Percentiles rank a stretch among this genome's conserved stretches.
Evolutionary conservation across 2,888 invertebrate species (phyloP).

Genomic region (Oscheius myriophilus): DNA sequence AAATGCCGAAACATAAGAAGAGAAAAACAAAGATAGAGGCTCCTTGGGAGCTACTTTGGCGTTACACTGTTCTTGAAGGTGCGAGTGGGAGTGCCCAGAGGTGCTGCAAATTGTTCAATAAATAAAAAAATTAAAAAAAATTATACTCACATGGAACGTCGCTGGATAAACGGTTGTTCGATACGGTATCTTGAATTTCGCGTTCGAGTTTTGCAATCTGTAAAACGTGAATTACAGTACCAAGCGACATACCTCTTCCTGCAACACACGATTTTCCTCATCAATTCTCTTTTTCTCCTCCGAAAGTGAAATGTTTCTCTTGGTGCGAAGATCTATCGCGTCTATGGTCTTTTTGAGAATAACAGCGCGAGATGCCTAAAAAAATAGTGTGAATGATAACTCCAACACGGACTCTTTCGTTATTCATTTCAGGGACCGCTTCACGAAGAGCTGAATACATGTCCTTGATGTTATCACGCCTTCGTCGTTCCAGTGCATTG

Average conservation of each 20-base stretch:
- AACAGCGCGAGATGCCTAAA: conserved; percentile 64
- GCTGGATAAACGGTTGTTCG: no score
- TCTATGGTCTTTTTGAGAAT: conserved; percentile 66
- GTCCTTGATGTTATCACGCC: conserved; percentile 69
- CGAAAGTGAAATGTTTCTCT: conserved; percentile 20
- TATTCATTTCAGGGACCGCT: conserved; percentile 60
- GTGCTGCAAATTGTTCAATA: no score
- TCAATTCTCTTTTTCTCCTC: conserved; percentile 35
- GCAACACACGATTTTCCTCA: conserved; percentile 39
- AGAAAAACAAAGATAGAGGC: no score
- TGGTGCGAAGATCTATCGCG: conserved; percentile 51
- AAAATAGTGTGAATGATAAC: background rate
- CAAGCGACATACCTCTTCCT: conserved; percentile 35
- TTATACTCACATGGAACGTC: no score
- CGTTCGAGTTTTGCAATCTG: background rate
- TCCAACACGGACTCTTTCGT: conserved; percentile 55
- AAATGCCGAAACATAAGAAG: no score
- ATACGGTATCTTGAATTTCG: background rate
- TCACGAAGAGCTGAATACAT: conserved; percentile 64
- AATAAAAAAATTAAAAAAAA: no score
- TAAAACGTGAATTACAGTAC: no score
- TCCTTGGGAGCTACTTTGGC: no score
- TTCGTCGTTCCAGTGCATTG: conserved; percentile 64
- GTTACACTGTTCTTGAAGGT: no score
- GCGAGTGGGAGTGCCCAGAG: no score